Percentiles rank a stretch among this genome's conserved stretches.
Evolutionary conservation across 2,888 invertebrate genomes (phyloP).

Genomic region (Acanthoscelides obtectus): DNA sequence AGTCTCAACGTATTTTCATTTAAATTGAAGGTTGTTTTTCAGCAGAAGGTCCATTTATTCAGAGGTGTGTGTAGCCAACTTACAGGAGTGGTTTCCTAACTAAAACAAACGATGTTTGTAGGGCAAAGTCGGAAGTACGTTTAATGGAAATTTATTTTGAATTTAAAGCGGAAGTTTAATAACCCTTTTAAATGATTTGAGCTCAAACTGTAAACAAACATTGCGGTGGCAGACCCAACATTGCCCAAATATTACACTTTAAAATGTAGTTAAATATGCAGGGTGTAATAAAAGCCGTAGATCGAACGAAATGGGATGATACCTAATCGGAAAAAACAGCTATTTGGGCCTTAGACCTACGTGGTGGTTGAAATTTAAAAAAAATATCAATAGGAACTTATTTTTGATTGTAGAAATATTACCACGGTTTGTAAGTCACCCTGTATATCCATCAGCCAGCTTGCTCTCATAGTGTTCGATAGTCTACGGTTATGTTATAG

Average conservation of each 20-base stretch:
- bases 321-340: too few relatives aligned
- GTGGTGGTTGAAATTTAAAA: too few relatives aligned
- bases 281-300: too few relatives aligned
- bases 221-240: background rate
- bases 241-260: too few relatives aligned
- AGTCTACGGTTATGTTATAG: background rate
- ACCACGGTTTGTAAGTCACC: too few relatives aligned
- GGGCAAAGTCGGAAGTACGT: background rate
- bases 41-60: background rate
- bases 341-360: too few relatives aligned
- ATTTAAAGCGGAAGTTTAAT: background rate
- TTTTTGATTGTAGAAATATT: too few relatives aligned
- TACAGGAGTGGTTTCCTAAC: constrained; percentile 17
- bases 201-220: background rate
- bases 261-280: too few relatives aligned
- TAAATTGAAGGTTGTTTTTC: background rate
- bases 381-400: too few relatives aligned
- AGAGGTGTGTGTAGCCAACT: background rate
- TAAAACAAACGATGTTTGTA: constrained; percentile 20
- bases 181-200: background rate
- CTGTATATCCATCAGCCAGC: too few relatives aligned
- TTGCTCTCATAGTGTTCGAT: background rate
- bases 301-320: too few relatives aligned
- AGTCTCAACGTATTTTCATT: background rate
- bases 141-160: background rate